phyloP scores from a whole-genome alignment of 2,797 vertebrate species.

The Halcyon smyrnensis region DNA sequence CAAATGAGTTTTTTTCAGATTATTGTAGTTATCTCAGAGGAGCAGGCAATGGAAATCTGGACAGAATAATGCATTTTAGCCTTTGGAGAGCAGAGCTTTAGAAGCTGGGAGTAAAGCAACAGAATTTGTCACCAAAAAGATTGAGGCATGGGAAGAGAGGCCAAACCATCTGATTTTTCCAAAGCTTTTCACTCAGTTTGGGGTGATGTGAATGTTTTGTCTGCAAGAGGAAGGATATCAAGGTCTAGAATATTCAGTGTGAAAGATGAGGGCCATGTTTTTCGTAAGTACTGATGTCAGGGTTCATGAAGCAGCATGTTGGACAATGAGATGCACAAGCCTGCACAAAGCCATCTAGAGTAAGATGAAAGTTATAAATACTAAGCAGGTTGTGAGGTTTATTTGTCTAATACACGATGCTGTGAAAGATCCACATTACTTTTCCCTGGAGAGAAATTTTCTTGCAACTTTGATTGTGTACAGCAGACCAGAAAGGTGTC shows the following conservation, averaged over 20 bases:
- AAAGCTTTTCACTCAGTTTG: not conserved
- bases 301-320: not conserved
- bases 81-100: not conserved
- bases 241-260: not conserved
- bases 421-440: not conserved
- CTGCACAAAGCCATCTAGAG: not conserved
- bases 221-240: not conserved
- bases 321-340: not conserved
- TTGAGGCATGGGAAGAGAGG: not conserved
- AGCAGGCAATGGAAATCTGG: not conserved
- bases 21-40: not conserved
- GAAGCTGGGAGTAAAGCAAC: not conserved
- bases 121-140: not conserved
- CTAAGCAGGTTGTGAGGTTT: not conserved
- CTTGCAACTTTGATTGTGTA: not conserved
- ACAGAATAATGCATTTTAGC: not conserved
- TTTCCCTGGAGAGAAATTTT: not conserved
- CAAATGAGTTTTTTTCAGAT: not conserved
- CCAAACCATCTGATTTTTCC: not conserved
- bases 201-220: not conserved
- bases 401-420: not conserved
- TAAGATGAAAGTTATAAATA: not conserved
- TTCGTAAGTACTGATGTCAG: not conserved
- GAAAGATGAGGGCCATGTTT: not conserved
- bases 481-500: not conserved